Evolutionary conservation across 2,113 vertebrate genomes (phyloP).

Genomic region (Tapirus terrestris): DNA sequence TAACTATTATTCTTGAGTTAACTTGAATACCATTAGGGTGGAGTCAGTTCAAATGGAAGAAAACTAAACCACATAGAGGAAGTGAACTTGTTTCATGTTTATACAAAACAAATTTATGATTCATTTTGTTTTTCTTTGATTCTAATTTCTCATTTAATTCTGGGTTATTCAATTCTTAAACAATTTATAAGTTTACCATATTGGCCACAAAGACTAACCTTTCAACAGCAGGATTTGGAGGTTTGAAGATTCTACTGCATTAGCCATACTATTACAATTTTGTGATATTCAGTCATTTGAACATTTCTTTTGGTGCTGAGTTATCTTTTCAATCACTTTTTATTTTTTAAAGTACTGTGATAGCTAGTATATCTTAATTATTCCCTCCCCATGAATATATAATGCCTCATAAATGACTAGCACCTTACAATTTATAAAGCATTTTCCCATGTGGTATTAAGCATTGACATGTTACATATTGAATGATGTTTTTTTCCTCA

Average conservation of each 20-base stretch:
- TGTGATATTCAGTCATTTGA: not conserved
- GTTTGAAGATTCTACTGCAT: constrained; percentile 64
- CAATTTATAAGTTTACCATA: constrained; percentile 38
- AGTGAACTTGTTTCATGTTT: constrained; percentile 67
- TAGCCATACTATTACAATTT: constrained; percentile 39
- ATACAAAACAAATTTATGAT: constrained; percentile 56
- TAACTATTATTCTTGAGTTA: constrained; percentile 57
- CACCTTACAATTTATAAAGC: not conserved
- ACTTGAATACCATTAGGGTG: constrained; percentile 11
- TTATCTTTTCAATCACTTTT: not conserved
- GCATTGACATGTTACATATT: constrained; percentile 25
- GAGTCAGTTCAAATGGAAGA: constrained; percentile 58
- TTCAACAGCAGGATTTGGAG: not conserved
- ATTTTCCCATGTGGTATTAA: not conserved
- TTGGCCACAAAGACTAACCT: constrained; percentile 41
- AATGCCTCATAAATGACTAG: not conserved
- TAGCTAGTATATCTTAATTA: not conserved
- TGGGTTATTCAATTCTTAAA: not conserved
- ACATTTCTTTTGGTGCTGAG: constrained; percentile 46
- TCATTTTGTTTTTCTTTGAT: constrained; percentile 9
- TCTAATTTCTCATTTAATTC: constrained; percentile 64
- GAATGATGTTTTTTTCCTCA: constrained; percentile 6
- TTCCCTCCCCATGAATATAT: not conserved
- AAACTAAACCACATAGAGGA: constrained; percentile 58
- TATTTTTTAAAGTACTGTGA: not conserved